These are phyloP conservation scores for Salpingus planirostris DNA, from an alignment of 2,888 invertebrate species.

Conservation along the genomic window DNA sequence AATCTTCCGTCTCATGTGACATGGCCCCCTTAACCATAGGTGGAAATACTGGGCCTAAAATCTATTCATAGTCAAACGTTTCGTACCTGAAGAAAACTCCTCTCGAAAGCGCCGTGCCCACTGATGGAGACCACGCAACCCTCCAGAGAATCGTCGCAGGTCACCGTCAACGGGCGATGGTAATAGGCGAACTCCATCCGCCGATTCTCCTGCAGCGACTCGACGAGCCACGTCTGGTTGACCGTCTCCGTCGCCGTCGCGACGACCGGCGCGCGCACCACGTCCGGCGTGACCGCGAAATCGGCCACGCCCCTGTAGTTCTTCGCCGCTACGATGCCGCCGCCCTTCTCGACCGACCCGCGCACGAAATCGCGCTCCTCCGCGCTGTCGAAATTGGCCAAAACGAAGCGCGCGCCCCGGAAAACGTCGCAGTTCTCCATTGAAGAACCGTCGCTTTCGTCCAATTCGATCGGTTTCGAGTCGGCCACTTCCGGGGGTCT, in stretches of 20 bases:
- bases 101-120: constrained; percentile 63
- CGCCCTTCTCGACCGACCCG: constrained; percentile 42
- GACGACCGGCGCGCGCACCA: constrained; percentile 43
- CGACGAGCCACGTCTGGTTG: constrained; percentile 64
- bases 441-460: neutral
- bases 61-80: too few relatives aligned
- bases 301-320: constrained; percentile 50
- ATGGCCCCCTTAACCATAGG: too few relatives aligned
- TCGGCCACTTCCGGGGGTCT: too few relatives aligned
- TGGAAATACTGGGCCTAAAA: too few relatives aligned
- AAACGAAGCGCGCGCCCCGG: neutral
- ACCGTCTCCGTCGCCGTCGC: constrained; percentile 52
- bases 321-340: constrained; percentile 46
- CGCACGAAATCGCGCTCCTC: neutral
- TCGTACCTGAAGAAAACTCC: constrained; percentile 62
- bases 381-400: neutral
- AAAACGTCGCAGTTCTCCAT: neutral
- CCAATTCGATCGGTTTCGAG: too few relatives aligned
- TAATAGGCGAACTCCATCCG: constrained; percentile 53
- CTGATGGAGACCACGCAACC: constrained; percentile 74
- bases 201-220: constrained; percentile 52
- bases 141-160: constrained; percentile 46
- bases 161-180: constrained; percentile 55
- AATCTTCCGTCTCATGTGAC: too few relatives aligned
- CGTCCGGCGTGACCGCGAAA: constrained; percentile 55